Base-by-base conservation (phyloP, 2,113 vertebrate genomes). In the Lampris incognitus region DNA sequence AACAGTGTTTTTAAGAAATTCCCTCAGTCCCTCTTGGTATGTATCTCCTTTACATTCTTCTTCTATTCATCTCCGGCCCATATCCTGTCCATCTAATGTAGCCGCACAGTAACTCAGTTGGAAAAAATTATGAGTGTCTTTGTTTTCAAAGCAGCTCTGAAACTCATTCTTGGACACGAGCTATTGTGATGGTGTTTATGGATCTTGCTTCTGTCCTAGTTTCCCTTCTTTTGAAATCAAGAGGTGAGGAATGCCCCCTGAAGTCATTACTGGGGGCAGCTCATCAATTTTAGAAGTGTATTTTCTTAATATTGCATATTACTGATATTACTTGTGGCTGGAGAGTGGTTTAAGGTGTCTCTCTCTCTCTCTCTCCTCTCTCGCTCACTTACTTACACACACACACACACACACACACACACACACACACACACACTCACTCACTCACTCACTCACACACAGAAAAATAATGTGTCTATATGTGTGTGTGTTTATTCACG, bases 311-410 rank as follows among this genome's bases (percentile, higher is more conserved):
- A 73, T n/a, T 11, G 9, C 49, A 58, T 66, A 49, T 79, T 60
- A 74, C 39, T 24, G 24, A 24, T 76, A 82, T 40, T 51, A 50
- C 71, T 51, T 67, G 76, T 69, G 74, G 68, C 2, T 1, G 11
- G n/a, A 79, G 82, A 5, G 44, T 85, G 82, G 84, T 82, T 60
- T 51, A 60, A 70, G 68, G 55, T 37, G 24, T 24, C 24, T 24
- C 24, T 24, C 24, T 24, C 24, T 24, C 24, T 24, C 24, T 24
- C 24, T 24, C 24, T 24, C 24, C 24, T 24, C 24, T 24, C 24
- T 24, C 24, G 24, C 24, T 24, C 24, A 24, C 60, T 83, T 81
- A 83, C 71, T 88, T 78, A 85, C 68, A 76, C 40, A 63, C 54
- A 66, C 62, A 11, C 11, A 38, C 60, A 69, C 64, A 68, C 59